These are phyloP conservation scores for Tachysurus vachellii DNA, from an alignment of 2,113 vertebrate species.

Conservation along the genomic window DNA sequence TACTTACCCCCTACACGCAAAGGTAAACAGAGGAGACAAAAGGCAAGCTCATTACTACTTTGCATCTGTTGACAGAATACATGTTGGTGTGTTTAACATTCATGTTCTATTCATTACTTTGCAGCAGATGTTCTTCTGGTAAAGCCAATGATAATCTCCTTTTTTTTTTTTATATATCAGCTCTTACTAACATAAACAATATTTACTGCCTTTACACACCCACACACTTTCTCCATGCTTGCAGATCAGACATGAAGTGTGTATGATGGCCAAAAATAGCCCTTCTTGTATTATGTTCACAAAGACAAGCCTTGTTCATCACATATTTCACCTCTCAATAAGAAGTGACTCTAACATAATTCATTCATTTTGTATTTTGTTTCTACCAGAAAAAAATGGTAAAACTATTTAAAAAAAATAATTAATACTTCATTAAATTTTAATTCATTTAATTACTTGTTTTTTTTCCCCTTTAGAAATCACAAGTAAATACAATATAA, in stretches of 20 bases:
- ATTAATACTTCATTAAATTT: too few relatives aligned
- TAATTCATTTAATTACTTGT: too few relatives aligned
- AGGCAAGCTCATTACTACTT: slow-evolving; percentile 6
- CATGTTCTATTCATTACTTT: not conserved
- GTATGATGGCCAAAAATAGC: not conserved
- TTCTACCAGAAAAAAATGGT: too few relatives aligned
- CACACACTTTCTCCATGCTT: not conserved
- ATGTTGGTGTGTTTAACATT: slow-evolving; percentile 6
- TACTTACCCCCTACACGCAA: slow-evolving; percentile 14
- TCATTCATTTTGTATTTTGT: too few relatives aligned
- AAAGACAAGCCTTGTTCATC: not conserved
- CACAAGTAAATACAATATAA: not conserved
- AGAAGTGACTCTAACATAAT: too few relatives aligned
- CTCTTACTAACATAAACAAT: not conserved
- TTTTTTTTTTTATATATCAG: not conserved
- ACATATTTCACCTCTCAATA: too few relatives aligned
- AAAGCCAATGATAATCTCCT: not conserved
- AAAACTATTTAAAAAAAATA: too few relatives aligned
- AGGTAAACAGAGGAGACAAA: slow-evolving; percentile 44
- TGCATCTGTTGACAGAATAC: slow-evolving; percentile 9
- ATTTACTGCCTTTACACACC: not conserved
- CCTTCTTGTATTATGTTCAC: not conserved
- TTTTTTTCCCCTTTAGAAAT: too few relatives aligned
- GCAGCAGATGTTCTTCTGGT: not conserved
- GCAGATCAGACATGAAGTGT: not conserved